These are phyloP conservation scores for Cheumatopsyche charites DNA, from an alignment of 1,140 invertebrate species.

Conservation along the genomic window DNA sequence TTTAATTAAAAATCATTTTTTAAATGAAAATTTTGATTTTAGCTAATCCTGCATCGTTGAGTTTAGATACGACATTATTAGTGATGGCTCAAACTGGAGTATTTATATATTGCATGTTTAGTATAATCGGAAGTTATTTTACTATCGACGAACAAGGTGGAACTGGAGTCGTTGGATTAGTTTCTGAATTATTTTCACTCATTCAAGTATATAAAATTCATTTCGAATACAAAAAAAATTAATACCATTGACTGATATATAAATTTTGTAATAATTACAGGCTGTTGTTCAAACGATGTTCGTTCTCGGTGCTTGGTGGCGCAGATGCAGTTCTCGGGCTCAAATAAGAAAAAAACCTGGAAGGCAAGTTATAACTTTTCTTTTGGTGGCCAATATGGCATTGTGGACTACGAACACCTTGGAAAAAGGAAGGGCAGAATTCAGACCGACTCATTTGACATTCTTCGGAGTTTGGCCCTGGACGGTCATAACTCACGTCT, in stretches of 20 bases:
- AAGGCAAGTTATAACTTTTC: slow-evolving; percentile 81
- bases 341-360: slow-evolving; percentile 76
- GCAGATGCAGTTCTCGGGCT: slow-evolving; percentile 66
- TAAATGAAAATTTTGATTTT: neutral
- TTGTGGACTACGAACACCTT: slow-evolving; percentile 87
- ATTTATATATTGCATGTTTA: slow-evolving; percentile 88
- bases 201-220: slow-evolving; percentile 56
- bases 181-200: slow-evolving; percentile 67
- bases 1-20: neutral
- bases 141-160: slow-evolving; percentile 65
- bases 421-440: slow-evolving; percentile 82
- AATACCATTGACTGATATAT: too few relatives aligned
- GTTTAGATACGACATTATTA: slow-evolving; percentile 83
- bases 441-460: slow-evolving; percentile 76
- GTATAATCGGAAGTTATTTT: slow-evolving; percentile 79
- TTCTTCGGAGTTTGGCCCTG: slow-evolving; percentile 86
- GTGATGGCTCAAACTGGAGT: slow-evolving; percentile 87
- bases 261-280: slow-evolving; percentile 58
- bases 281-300: slow-evolving; percentile 81
- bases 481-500: slow-evolving; percentile 86
- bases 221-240: too few relatives aligned
- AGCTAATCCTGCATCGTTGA: slow-evolving; percentile 54
- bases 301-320: slow-evolving; percentile 82
- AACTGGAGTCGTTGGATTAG: slow-evolving; percentile 62
- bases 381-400: slow-evolving; percentile 83